Conservation (phyloP, 2,888 invertebrate genomes). For the Pseudococcus jackbeardsleyi region DNA sequence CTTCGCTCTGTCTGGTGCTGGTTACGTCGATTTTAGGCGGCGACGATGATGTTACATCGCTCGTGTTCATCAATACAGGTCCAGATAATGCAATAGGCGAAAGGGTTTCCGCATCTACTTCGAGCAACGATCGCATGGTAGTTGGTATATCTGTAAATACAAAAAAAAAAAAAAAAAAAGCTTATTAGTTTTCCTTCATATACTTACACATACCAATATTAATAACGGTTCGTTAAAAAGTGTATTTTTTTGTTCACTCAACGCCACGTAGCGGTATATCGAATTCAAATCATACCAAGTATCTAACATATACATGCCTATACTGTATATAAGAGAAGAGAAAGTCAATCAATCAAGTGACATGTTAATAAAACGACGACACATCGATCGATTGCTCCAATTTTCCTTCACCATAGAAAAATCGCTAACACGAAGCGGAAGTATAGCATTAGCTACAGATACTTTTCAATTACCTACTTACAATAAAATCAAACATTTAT, state of each 20-base stretch:
- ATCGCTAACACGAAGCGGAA: background rate
- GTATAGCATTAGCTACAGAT: background rate
- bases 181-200: background rate
- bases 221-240: conserved; percentile 11
- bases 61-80: conserved; percentile 44
- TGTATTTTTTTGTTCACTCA: background rate
- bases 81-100: conserved; percentile 40
- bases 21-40: background rate
- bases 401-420: background rate
- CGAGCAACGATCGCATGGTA: background rate
- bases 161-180: background rate
- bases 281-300: conserved; percentile 18
- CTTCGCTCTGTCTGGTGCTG: background rate
- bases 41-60: background rate
- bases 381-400: conserved; percentile 20
- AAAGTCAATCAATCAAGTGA: conserved; percentile 43
- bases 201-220: background rate
- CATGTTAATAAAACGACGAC: conserved; percentile 4
- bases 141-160: conserved; percentile 44
- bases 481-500: background rate
- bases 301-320: no score
- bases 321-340: background rate
- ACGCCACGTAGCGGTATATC: conserved; percentile 12
- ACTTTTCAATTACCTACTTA: background rate
- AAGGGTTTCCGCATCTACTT: conserved; percentile 49